Evolutionary conservation across 2,797 vertebrate genomes (phyloP).

Genomic region (Siniperca obscura): DNA sequence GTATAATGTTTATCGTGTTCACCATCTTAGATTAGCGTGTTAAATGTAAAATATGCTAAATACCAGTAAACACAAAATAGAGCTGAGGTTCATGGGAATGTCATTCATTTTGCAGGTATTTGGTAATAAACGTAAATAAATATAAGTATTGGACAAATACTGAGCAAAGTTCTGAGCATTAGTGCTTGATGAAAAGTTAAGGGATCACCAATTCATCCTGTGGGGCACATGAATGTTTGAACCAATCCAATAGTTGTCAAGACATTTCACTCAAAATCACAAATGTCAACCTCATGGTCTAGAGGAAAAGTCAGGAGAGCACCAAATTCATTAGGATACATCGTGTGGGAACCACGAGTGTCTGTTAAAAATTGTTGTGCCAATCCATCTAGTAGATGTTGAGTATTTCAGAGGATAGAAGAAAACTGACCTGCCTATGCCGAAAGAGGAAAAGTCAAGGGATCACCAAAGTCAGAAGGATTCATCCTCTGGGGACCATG

Average conservation of each 20-base stretch:
- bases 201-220: background rate
- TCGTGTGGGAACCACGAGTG: no score
- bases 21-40: background rate
- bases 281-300: no score
- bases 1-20: background rate
- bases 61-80: no score
- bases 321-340: background rate
- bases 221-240: background rate
- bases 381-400: background rate
- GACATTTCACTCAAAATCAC: no score
- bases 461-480: background rate
- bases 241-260: fast-evolving
- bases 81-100: no score
- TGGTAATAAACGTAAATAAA: no score
- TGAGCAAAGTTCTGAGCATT: no score
- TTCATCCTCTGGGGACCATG: no score
- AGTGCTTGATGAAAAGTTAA: no score
- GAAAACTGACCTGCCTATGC: background rate
- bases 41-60: background rate
- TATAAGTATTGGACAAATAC: no score
- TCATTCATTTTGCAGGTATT: no score
- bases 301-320: background rate
- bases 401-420: background rate
- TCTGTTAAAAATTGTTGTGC: background rate
- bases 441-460: background rate